Base-by-base conservation (phyloP, 2,797 vertebrate species). In the Hydrolagus colliei region DNA sequence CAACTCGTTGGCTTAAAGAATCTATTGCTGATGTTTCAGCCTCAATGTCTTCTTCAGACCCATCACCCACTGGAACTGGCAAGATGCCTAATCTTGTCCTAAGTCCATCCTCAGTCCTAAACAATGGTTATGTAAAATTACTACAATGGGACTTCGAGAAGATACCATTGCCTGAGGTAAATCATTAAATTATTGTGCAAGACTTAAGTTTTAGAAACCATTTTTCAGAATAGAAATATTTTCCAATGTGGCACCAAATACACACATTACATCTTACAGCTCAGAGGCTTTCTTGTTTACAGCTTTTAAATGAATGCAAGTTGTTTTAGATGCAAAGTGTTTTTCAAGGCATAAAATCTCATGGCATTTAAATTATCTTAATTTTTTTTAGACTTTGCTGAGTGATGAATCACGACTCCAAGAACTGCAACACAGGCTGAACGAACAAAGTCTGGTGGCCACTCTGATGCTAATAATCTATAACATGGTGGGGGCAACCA, bases 1-100 rank as follows among this genome's bases (percentile, higher is more conserved):
- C 97, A 87, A 97, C 95, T 2, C 90, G 93, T 87, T 99, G 97
- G 97, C 96, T 99, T 88, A 94, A 93, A 89, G 93, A 94, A 13
- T 93, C 95, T 0, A 87, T 96, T 88, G 92, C 96, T 88, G 95
- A 97, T 90, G 92, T 95, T 77, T 86, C 94, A 80, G 92, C 91
- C 22, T 88, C 90, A 86, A 0, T 88, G 87, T 87, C 91, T 80
- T 75, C 90, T 67, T 89, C 92, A 72, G 91, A 90, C 14, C 88
- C 93, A 80, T 89, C 88, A 85, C 86, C 88, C 6, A 87, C 89
- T 32, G 89, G 91, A 88, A 90, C 90, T 1, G 91, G 90, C 20
- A 92, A 93, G 87, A 90, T 82, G 73, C 90, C 93, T 65, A 91
- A 85, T 87, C 87, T 88, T 82, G 88, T 91, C 85, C 93, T 95